These are phyloP conservation scores for Penelope pileata DNA, from an alignment of 2,113 vertebrate genomes.

Conservation along the genomic window DNA sequence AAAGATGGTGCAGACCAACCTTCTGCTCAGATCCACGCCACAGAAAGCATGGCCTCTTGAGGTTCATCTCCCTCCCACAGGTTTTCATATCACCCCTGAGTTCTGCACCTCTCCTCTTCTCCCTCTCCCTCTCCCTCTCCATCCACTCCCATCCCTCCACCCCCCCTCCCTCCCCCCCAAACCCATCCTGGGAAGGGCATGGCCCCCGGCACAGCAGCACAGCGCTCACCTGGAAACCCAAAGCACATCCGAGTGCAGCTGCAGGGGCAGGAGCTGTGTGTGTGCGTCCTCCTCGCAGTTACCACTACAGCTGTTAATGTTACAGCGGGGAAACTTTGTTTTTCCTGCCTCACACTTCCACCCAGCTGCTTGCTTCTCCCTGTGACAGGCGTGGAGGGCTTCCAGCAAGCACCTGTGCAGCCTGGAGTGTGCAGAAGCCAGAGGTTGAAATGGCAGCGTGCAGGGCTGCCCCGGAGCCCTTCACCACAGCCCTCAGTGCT, in stretches of 20 bases:
- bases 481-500: rapidly evolving
- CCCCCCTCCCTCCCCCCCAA: background rate
- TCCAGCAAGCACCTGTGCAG: background rate
- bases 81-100: background rate
- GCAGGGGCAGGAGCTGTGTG: background rate
- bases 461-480: background rate
- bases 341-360: background rate
- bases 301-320: background rate
- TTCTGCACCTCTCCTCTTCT: background rate
- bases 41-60: no score
- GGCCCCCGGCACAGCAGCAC: rapidly evolving
- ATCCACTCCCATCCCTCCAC: no score
- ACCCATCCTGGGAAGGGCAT: no score
- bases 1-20: background rate
- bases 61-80: rapidly evolving
- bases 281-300: background rate
- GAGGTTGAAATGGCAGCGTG: background rate
- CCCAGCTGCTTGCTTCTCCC: background rate
- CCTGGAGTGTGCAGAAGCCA: background rate
- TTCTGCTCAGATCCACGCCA: background rate
- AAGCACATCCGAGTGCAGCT: rapidly evolving
- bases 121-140: background rate
- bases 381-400: background rate
- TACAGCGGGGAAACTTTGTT: background rate
- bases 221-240: background rate